These are phyloP conservation scores for Sanderia malayensis DNA, from an alignment of 30 jellyfish, hydroid and myxozoan genomes.

Conservation along the genomic window DNA sequence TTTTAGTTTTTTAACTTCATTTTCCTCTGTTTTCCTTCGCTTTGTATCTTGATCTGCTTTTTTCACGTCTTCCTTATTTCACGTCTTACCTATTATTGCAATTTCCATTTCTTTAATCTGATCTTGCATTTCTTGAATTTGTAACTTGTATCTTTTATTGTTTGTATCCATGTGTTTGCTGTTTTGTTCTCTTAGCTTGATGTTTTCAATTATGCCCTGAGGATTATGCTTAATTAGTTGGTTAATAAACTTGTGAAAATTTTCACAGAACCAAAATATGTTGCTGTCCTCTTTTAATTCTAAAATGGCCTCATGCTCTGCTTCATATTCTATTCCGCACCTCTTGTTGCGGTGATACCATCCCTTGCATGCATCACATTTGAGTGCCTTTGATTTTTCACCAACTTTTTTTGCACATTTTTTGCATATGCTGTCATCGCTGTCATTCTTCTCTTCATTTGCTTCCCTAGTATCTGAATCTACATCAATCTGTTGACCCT, in stretches of 20 bases:
- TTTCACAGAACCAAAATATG: neutral
- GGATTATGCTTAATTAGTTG: too few species aligned
- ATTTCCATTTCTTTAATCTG: neutral
- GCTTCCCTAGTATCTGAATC: too few species aligned
- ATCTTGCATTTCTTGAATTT: neutral
- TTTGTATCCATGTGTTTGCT: neutral
- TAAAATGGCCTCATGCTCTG: neutral
- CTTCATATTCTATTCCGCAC: slow-evolving; percentile 2
- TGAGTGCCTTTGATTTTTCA: slow-evolving; percentile 6
- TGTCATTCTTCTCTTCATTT: too few species aligned
- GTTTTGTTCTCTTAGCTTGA: neutral
- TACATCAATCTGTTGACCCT: too few species aligned
- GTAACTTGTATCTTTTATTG: neutral
- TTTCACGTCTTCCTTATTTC: neutral
- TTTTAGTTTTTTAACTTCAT: neutral
- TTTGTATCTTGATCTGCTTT: neutral
- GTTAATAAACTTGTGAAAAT: neutral
- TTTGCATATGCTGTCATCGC: too few species aligned
- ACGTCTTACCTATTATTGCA: neutral
- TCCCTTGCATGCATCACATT: slow-evolving; percentile 1
- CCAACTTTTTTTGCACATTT: slow-evolving; percentile 1
- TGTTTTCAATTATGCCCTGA: too few species aligned
- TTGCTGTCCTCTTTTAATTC: neutral
- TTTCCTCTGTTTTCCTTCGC: neutral
- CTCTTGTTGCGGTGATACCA: slow-evolving; percentile 16